Conservation (phyloP, 2,888 invertebrate species). For the Ophion ellenae region DNA sequence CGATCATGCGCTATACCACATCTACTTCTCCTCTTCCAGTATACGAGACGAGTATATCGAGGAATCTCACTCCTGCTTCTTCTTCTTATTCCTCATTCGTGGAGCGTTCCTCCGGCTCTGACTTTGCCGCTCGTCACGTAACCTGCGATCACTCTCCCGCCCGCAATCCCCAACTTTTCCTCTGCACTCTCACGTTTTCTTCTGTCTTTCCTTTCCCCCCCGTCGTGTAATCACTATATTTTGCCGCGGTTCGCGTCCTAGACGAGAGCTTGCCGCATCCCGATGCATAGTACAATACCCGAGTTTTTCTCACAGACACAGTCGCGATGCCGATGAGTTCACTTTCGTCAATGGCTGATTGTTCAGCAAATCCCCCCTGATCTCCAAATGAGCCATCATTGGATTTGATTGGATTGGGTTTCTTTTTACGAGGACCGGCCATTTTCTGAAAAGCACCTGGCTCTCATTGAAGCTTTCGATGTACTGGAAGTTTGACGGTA, state of each 20-base stretch:
- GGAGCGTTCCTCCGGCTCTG: constrained; percentile 44
- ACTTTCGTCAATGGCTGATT: not conserved
- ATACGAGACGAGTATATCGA: constrained; percentile 42
- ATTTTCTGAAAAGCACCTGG: too few relatives aligned
- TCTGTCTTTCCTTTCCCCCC: constrained; percentile 39
- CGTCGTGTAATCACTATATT: constrained; percentile 59
- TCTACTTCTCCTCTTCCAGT: constrained; percentile 9
- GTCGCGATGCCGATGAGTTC: constrained; percentile 16
- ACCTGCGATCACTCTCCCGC: constrained; percentile 50
- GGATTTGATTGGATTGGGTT: too few relatives aligned
- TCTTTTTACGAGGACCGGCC: too few relatives aligned
- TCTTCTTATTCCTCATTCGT: constrained; percentile 21
- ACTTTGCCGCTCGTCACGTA: constrained; percentile 51
- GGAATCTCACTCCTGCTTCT: constrained; percentile 35
- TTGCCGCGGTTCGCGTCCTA: constrained; percentile 54
- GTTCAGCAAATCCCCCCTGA: too few relatives aligned
- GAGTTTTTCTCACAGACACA: constrained; percentile 43
- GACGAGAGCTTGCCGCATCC: constrained; percentile 23
- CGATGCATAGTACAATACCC: constrained; percentile 43
- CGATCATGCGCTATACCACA: constrained; percentile 27
- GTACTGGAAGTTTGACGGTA: too few relatives aligned
- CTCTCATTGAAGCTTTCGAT: too few relatives aligned
- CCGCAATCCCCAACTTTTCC: constrained; percentile 45
- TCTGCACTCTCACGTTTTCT: constrained; percentile 39
- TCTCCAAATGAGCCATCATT: not conserved